A percentile compares a stretch with the other conserved stretches of the same genome.
These are phyloP conservation scores for Solenopsis invicta DNA, from an alignment of 1,140 invertebrate genomes.

Conservation along the genomic window DNA sequence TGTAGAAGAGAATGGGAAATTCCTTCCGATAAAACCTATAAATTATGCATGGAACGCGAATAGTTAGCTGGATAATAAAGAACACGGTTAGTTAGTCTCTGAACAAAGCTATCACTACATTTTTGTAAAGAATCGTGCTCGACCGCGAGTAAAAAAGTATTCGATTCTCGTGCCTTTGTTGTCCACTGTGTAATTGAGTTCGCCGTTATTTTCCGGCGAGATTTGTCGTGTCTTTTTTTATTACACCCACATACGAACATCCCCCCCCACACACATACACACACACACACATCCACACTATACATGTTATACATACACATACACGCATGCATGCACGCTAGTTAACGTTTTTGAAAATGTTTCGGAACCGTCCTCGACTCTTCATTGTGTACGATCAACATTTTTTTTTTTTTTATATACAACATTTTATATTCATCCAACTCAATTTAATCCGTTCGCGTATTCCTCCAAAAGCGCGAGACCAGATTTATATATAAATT, in stretches of 20 bases:
- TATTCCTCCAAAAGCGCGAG: conserved; percentile 29
- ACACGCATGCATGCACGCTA: neutral
- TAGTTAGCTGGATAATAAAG: conserved; percentile 53
- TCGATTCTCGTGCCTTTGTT: conserved; percentile 49
- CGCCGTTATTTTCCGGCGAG: conserved; percentile 31
- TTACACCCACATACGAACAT: neutral
- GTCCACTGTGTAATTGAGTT: conserved; percentile 40
- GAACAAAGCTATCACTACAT: conserved; percentile 26
- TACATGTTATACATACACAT: neutral
- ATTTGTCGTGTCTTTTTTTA: conserved; percentile 32
- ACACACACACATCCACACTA: neutral
- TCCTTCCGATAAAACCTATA: conserved; percentile 56
- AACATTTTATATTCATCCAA: conserved; percentile 63
- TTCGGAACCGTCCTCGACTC: conserved; percentile 30
- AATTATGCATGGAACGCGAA: conserved; percentile 66
- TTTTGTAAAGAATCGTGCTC: conserved; percentile 51
- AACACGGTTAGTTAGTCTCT: conserved; percentile 41
- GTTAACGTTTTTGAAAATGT: conserved; percentile 38
- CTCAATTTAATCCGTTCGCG: conserved; percentile 61
- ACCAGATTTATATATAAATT: conserved; percentile 65
- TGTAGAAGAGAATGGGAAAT: conserved; percentile 47
- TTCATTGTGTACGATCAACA: conserved; percentile 39
- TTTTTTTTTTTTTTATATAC: conserved; percentile 53
- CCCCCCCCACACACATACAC: too few species aligned
- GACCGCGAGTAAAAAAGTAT: conserved; percentile 36